A percentile compares a stretch with the other conserved stretches of the same genome.
These are phyloP conservation scores for Brachylomia viminalis DNA, from an alignment of 2,888 invertebrate species.

Conservation along the genomic window DNA sequence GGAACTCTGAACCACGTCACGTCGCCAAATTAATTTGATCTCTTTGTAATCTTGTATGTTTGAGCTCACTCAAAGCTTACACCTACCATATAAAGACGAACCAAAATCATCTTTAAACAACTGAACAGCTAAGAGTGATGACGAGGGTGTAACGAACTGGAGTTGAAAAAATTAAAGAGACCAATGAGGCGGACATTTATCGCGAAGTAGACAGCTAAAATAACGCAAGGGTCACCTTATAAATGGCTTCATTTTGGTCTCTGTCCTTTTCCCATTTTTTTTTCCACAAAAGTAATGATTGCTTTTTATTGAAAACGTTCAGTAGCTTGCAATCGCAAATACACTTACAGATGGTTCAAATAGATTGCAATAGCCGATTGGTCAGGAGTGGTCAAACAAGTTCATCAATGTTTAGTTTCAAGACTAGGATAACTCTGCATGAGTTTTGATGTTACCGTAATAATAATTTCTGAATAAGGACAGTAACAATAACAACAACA, in stretches of 20 bases:
- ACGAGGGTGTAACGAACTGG: slow-evolving; percentile 24
- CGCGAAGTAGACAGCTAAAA: slow-evolving; percentile 34
- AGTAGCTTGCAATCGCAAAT: background rate
- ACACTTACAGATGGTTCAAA: too few species aligned
- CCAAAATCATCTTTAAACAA: background rate
- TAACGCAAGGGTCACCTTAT: slow-evolving; percentile 50
- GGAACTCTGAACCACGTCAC: slow-evolving; percentile 37
- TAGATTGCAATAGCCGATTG: background rate
- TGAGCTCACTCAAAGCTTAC: slow-evolving; percentile 6
- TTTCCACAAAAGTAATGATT: slow-evolving; percentile 27
- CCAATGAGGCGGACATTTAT: slow-evolving; percentile 44
- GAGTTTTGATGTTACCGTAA: background rate
- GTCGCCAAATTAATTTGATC: slow-evolving; percentile 48
- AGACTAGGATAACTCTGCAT: background rate
- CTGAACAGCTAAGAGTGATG: background rate
- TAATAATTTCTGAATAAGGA: background rate
- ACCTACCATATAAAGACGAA: background rate
- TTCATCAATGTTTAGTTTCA: background rate
- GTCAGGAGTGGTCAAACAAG: background rate
- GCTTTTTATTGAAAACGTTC: slow-evolving; percentile 17
- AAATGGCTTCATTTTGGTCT: slow-evolving; percentile 65
- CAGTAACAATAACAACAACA: too few species aligned
- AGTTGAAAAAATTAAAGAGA: slow-evolving; percentile 27
- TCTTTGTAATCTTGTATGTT: slow-evolving; percentile 22
- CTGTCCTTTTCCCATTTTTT: slow-evolving; percentile 50